Evolutionary conservation across 2,888 invertebrate species (phyloP).

Genomic region (Euclidia mi): DNA sequence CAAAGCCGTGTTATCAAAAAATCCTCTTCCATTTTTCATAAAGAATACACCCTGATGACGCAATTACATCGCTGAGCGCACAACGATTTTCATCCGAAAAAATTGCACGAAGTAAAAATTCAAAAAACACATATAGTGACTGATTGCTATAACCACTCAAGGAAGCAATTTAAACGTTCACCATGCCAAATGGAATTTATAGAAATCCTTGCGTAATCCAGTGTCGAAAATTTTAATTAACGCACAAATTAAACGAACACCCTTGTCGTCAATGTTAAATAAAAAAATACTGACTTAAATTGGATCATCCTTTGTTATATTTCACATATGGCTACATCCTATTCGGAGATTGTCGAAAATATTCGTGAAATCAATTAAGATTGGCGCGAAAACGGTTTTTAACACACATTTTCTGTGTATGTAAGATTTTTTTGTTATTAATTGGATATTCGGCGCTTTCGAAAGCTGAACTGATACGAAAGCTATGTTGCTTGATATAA

Average conservation of each 20-base stretch:
- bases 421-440: constrained; percentile 27
- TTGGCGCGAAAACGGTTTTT: constrained; percentile 29
- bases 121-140: constrained; percentile 16
- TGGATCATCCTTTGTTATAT: constrained; percentile 54
- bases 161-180: constrained; percentile 17
- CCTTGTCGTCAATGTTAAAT: constrained; percentile 47
- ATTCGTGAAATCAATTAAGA: constrained; percentile 46
- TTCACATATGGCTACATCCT: constrained; percentile 27
- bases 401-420: constrained; percentile 29
- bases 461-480: no score
- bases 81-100: constrained; percentile 19
- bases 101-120: constrained; percentile 24
- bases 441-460: no score
- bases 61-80: constrained; percentile 32
- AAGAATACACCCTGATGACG: constrained; percentile 18
- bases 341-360: constrained; percentile 28
- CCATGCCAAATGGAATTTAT: constrained; percentile 58
- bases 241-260: constrained; percentile 58
- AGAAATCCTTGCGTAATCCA: constrained; percentile 62
- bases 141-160: constrained; percentile 32
- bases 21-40: neutral
- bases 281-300: constrained; percentile 58
- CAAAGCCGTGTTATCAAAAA: neutral
- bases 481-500: no score
- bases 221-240: constrained; percentile 75